phyloP scores from a whole-genome alignment of 2,888 invertebrate species.

The Tethea ocularis region DNA sequence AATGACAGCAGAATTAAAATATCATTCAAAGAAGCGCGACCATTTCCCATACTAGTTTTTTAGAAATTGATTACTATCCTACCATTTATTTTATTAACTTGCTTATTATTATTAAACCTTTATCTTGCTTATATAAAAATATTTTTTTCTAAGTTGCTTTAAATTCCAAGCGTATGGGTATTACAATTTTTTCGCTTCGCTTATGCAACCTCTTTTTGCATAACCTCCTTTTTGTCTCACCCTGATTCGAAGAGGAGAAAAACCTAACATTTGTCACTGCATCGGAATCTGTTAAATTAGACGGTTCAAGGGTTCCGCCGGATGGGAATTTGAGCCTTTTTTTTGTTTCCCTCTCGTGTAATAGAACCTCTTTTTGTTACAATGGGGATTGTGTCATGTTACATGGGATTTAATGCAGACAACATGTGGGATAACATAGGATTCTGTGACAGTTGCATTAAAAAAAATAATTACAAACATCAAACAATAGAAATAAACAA shows the following conservation, averaged over 20 bases:
- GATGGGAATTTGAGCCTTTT: conserved; percentile 61
- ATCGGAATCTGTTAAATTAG: conserved; percentile 80
- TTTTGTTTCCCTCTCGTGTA: conserved; percentile 59
- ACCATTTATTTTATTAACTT: too few relatives aligned
- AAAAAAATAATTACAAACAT: background rate
- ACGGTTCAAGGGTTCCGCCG: conserved; percentile 59
- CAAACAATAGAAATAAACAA: background rate
- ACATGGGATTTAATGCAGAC: conserved; percentile 20
- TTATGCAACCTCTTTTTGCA: conserved; percentile 16
- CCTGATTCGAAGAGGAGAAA: conserved; percentile 57
- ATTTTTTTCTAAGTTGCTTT: background rate
- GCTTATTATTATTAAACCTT: too few relatives aligned
- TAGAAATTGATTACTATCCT: too few relatives aligned
- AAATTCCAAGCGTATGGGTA: too few relatives aligned
- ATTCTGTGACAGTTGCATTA: background rate
- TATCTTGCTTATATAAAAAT: too few relatives aligned
- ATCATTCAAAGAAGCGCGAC: too few relatives aligned
- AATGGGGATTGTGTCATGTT: conserved; percentile 15
- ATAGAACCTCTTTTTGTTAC: conserved; percentile 42
- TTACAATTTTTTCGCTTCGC: conserved; percentile 10
- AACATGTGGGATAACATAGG: background rate
- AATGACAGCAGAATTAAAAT: too few relatives aligned
- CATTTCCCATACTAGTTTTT: too few relatives aligned
- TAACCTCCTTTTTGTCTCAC: conserved; percentile 40
- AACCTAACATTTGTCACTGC: conserved; percentile 81